Evolutionary conservation across 2,888 invertebrate genomes (phyloP), one percentile per base, ranked within the genome.

Genomic region (Ochropleura plecta): DNA sequence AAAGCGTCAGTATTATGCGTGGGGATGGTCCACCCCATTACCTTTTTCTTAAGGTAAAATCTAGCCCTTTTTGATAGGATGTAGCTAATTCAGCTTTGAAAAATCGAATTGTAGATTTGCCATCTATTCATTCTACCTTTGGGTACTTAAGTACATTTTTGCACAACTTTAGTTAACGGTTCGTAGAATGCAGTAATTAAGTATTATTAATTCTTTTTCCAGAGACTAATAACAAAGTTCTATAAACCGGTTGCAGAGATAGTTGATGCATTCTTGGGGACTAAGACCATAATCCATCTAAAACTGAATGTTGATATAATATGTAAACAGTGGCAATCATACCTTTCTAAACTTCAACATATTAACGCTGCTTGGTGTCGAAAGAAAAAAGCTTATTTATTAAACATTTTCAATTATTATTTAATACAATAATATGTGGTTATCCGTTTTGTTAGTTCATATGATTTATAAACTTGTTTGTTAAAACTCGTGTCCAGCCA

Each of bases 201-300:
- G 2, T 48, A 20, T 48, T 14, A 18, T 10, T 55, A 48, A 48
- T 42, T 14, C 1, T 30, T 66, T 75, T 49, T 57, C 46, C 7
- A 20, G 4, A 10, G 16, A 77, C 10, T 8, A 53, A 40, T 42
- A 8, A 14, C 48, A 9, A 14, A 65, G 16, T n/a, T 75, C 18
- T 40, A 40, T n/a, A 59, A 69, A 60, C 51, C 10, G 20, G 78
- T 75, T 59, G 10, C 18, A 44, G 10, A 40, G 14, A 18, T 40
- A 42, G 59, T 72, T 14, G 44, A 18, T 57, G 59, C 59, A 60
- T 30, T 60, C 48, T 60, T 8, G 5, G 6, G 6, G 18, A 20
- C 30, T 30, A n/a, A 70, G 40, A 9, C 40, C n/a, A 53, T n/a
- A 16, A 16, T 40, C 16, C n/a, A 44, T 20, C 9, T 44, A 44